Evolutionary conservation across 2,888 invertebrate species (phyloP).

Genomic region (Trichogramma evanescens): DNA sequence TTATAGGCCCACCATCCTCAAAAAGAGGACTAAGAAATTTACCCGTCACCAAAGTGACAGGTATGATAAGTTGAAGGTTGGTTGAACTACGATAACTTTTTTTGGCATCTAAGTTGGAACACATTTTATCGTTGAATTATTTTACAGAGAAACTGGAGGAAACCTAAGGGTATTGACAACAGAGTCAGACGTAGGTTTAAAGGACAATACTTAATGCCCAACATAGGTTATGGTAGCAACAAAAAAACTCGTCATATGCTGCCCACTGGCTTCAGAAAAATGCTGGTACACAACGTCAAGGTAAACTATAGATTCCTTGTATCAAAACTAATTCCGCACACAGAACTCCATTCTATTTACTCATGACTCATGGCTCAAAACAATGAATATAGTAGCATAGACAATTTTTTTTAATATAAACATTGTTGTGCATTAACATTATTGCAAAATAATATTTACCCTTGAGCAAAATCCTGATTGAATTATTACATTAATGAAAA

Average conservation of each 20-base stretch:
- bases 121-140: neutral
- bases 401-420: too few relatives aligned
- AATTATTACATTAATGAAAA: too few relatives aligned
- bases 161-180: slow-evolving; percentile 99
- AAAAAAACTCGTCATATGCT: slow-evolving; percentile 93
- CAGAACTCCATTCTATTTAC: too few relatives aligned
- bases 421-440: too few relatives aligned
- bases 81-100: neutral
- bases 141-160: slow-evolving; percentile 76
- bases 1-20: slow-evolving; percentile 82
- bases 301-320: slow-evolving; percentile 47
- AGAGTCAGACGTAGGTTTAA: slow-evolving; percentile 97
- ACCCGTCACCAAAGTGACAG: slow-evolving; percentile 98
- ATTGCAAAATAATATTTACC: too few relatives aligned
- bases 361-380: too few relatives aligned
- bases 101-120: neutral
- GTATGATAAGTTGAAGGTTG: slow-evolving; percentile 88
- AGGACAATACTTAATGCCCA: slow-evolving; percentile 98
- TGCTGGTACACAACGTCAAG: slow-evolving; percentile 80
- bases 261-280: slow-evolving; percentile 96
- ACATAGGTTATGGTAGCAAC: slow-evolving; percentile 96
- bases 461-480: too few relatives aligned
- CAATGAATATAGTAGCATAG: too few relatives aligned
- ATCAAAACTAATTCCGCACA: too few relatives aligned
- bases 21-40: slow-evolving; percentile 97